Base-by-base conservation (phyloP, 53 echinoderm and acorn worm species). In the Actinopyga echinites region DNA sequence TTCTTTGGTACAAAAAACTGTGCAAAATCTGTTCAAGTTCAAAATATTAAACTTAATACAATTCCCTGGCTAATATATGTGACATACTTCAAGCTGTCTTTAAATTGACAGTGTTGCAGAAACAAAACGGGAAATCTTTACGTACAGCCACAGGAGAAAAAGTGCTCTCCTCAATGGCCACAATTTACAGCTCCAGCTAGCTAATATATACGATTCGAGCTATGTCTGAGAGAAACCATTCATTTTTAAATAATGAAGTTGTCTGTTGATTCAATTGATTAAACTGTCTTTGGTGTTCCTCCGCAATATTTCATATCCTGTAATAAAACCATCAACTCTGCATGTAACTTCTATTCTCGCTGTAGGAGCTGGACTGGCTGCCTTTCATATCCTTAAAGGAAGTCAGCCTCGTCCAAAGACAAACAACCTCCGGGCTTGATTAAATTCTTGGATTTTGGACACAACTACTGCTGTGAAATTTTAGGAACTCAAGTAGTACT, bases 371-470 rank as follows among this genome's bases (percentile, higher is more conserved):
- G 67, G 67, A 67, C 67, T 37, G 67, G 67, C n/a, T 37, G 67
- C 67, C 34, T 67, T 67, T 67, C 67, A 67, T 67, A 67, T 67
- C 67, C 67, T 67, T 2, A 4, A 37, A 67, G 67, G 67, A 67
- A 67, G 67, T 30, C 34, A 67, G 30, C 33, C 30, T 32, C 34
- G 67, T 32, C 67, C 15, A 35, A 67, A 30, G 34, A 67, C 67
- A 67, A 67, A 67, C 67, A 67, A 32, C 67, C 67, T 32, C 30
- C 67, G 10, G 33, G 67, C 67, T 67, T 67, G 67, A 67, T 67
- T 67, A 67, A 67, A 67, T 67, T 67, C n/a, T 30, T 21, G 34
- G 12, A 37, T 67, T 67, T 67, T 32, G 67, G 67, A 31, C 67
- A 67, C 67, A 67, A 67, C 67, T 32, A 37, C 9, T 35, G 67